Base-by-base conservation (phyloP, 1,140 invertebrate species). In the Drosophila pandora region DNA sequence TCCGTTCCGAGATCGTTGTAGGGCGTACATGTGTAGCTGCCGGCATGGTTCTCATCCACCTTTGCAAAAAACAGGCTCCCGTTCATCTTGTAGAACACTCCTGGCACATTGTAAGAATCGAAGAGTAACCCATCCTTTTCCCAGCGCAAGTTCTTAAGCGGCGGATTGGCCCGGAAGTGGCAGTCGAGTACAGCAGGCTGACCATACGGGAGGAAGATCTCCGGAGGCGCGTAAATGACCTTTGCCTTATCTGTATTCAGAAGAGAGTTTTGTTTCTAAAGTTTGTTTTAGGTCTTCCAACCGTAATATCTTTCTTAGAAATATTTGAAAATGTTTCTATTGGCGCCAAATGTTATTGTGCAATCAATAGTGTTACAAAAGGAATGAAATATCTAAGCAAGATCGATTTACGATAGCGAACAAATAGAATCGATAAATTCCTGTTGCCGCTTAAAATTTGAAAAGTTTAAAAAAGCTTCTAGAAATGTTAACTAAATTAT, bases 41-140 rank as follows among this genome's bases (percentile, higher is more conserved):
- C 96, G 34, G 94, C 95, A 79, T 96, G 95, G 1, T 93, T 95
- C 84, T 96, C 96, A 76, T 94, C 97, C 78, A 95, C 95, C 82
- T 95, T 95, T 63, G 95, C 95, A 79, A 98, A 97, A 75, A 95
- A 96, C 4, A 98, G 93, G 72, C 97, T 98, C 34, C 97, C 97
- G 91, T 98, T 98, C 76, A 95, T 93, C 69, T 96, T 94, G 79
- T 96, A 96, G 79, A 96, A 96, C 0, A 97, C 96, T 12, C 96
- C 97, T 28, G 92, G 96, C 22, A 97, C 96, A 84, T 97, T 97
- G 91, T 97, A 97, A 1, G 97, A 96, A 91, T 98, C 97, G 88
- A 97, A 98, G 0, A 98, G 94, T 79, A 97, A 96, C 17, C 96
- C 97, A 91, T 98, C 97, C 92, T 98, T 97, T 88, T 97, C 97